Evolutionary conservation across 2,113 vertebrate genomes (phyloP).

Genomic region (Cryptoleucopteryx plumbea): DNA sequence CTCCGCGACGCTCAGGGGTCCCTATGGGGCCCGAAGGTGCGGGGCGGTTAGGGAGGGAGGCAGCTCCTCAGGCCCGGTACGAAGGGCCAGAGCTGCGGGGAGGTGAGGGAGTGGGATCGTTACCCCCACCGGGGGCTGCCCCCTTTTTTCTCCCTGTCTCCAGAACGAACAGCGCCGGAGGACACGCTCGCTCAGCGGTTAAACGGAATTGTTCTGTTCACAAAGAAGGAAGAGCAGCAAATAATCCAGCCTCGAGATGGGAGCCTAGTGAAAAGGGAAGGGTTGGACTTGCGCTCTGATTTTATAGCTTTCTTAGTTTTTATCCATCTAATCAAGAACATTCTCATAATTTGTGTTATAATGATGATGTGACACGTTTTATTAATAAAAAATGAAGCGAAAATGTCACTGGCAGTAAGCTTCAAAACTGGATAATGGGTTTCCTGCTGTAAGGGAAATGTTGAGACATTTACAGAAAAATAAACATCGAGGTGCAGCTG

Average conservation of each 20-base stretch:
- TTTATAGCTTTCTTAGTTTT: neutral
- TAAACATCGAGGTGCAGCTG: neutral
- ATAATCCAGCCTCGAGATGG: rapidly evolving
- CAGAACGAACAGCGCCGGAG: neutral
- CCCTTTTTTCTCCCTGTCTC: neutral
- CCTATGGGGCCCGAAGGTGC: neutral
- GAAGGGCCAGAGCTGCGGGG: neutral
- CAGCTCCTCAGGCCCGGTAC: no score
- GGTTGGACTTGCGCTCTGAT: neutral
- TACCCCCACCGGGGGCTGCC: neutral
- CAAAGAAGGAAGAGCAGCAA: neutral
- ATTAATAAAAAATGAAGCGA: neutral
- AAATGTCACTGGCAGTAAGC: neutral
- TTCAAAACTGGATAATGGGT: neutral
- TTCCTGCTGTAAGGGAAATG: neutral
- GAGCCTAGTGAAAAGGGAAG: neutral
- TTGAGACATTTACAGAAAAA: slow-evolving; percentile 6
- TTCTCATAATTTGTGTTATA: neutral
- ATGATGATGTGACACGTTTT: neutral
- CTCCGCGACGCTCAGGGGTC: no score
- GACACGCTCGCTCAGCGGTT: rapidly evolving
- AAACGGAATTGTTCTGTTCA: neutral
- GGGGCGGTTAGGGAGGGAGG: neutral
- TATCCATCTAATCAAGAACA: neutral
- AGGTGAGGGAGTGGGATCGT: no score